These are phyloP conservation scores for Seriola rivoliana DNA, from an alignment of 2,113 vertebrate species.

Conservation along the genomic window DNA sequence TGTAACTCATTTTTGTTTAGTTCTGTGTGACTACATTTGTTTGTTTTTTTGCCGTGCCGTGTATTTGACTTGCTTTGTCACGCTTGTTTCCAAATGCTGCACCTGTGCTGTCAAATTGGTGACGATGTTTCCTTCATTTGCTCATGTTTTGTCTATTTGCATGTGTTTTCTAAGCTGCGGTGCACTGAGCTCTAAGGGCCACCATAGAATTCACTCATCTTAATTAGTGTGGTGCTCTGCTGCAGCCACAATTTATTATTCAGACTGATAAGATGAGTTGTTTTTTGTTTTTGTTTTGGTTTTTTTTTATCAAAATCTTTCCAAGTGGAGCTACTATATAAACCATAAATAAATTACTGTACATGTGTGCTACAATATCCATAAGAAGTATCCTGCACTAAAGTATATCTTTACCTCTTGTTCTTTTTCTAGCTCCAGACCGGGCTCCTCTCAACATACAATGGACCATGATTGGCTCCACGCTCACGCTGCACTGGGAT, in stretches of 20 bases:
- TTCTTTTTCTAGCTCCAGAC: constrained; percentile 87
- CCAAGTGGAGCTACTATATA: background rate
- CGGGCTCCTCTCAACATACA: constrained; percentile 92
- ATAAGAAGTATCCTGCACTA: background rate
- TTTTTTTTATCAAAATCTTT: background rate
- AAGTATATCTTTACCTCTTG: constrained; percentile 4
- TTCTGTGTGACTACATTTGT: background rate
- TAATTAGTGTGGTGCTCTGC: background rate
- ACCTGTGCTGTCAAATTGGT: background rate
- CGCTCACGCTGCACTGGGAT: constrained; percentile 93
- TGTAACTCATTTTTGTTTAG: background rate
- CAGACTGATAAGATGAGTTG: background rate
- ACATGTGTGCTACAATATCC: background rate
- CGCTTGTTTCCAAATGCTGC: background rate
- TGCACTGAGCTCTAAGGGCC: background rate
- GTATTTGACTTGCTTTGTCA: background rate
- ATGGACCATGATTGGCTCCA: constrained; percentile 93
- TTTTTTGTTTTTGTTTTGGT: background rate
- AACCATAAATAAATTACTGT: background rate
- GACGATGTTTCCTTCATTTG: background rate
- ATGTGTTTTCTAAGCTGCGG: background rate
- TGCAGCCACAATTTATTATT: constrained; percentile 19
- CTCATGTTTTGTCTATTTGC: background rate
- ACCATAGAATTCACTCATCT: background rate
- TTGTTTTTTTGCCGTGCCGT: background rate